Evolutionary conservation across 2,113 vertebrate species (phyloP).

Genomic region (Neodontobutis hainanensis): DNA sequence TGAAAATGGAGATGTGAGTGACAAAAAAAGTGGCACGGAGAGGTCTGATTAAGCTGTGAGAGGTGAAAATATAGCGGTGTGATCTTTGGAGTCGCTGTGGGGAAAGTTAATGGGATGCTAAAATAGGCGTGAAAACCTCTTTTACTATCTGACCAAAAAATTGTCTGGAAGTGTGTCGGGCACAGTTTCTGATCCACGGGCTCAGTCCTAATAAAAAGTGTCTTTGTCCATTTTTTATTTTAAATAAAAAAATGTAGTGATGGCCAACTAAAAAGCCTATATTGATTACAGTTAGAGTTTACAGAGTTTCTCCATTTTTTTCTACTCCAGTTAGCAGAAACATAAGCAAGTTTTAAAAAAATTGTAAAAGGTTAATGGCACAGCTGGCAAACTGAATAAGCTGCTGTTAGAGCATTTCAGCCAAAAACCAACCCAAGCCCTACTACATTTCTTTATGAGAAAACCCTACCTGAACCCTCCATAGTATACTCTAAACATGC

Average conservation of each 20-base stretch:
- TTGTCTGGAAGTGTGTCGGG: neutral
- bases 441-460: conserved; percentile 12
- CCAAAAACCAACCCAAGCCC: conserved; percentile 10
- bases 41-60: conserved; percentile 14
- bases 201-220: neutral
- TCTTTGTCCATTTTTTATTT: neutral
- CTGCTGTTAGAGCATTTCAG: conserved; percentile 24
- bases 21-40: neutral
- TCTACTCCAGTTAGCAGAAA: neutral
- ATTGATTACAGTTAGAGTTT: neutral
- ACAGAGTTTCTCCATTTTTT: neutral
- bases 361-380: neutral
- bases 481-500: conserved; percentile 21
- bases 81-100: conserved; percentile 11
- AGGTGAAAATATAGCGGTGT: conserved; percentile 4
- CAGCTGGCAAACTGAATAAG: conserved; percentile 14
- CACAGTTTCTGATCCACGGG: neutral
- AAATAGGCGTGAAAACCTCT: conserved; percentile 1
- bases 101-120: conserved; percentile 28
- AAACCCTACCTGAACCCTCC: conserved; percentile 30
- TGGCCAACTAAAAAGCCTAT: too few species aligned
- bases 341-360: neutral
- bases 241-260: neutral
- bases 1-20: conserved; percentile 27
- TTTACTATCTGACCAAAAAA: conserved; percentile 7